phyloP scores from a whole-genome alignment of 2,113 vertebrate species.

The Budorcas taxicolor region DNA sequence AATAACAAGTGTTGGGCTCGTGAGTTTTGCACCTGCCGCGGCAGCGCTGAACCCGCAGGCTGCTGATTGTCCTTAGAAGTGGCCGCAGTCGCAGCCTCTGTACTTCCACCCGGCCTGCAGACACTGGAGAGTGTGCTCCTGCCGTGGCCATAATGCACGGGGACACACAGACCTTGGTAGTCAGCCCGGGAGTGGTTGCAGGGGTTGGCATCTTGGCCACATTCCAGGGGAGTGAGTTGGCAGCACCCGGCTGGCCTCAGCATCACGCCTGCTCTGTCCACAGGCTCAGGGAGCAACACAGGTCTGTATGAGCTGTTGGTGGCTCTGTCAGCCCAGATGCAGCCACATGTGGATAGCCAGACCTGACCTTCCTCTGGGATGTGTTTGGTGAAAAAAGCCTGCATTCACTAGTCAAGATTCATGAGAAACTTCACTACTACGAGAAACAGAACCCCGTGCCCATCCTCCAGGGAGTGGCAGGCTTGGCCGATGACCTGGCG shows the following conservation, averaged over 20 bases:
- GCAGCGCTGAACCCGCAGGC: background rate
- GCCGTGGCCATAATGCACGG: background rate
- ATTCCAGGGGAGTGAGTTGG: conserved; percentile 39
- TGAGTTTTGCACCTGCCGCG: rapidly evolving
- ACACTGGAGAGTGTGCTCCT: background rate
- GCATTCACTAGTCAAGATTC: conserved; percentile 96
- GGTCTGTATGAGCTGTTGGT: conserved; percentile 95
- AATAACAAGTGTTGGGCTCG: background rate
- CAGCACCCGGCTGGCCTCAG: conserved; percentile 49
- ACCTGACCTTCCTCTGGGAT: conserved; percentile 94
- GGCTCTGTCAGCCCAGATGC: conserved; percentile 93
- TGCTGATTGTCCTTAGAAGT: background rate
- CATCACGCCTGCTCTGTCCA: conserved; percentile 84
- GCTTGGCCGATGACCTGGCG: conserved; percentile 80
- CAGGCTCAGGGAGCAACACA: conserved; percentile 85
- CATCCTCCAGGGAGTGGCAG: conserved; percentile 82
- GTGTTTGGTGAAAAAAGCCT: conserved; percentile 96
- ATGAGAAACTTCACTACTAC: conserved; percentile 91
- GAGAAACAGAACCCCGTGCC: conserved; percentile 87
- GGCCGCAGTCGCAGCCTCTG: rapidly evolving
- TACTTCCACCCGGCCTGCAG: background rate
- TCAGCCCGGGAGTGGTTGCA: conserved; percentile 51
- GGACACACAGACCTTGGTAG: conserved; percentile 55
- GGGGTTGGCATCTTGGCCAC: conserved; percentile 52
- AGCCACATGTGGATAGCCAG: conserved; percentile 93